Percentiles rank a stretch among this genome's conserved stretches.
Conservation (phyloP, 2,888 invertebrate species). For the Ophioninae sp. region DNA sequence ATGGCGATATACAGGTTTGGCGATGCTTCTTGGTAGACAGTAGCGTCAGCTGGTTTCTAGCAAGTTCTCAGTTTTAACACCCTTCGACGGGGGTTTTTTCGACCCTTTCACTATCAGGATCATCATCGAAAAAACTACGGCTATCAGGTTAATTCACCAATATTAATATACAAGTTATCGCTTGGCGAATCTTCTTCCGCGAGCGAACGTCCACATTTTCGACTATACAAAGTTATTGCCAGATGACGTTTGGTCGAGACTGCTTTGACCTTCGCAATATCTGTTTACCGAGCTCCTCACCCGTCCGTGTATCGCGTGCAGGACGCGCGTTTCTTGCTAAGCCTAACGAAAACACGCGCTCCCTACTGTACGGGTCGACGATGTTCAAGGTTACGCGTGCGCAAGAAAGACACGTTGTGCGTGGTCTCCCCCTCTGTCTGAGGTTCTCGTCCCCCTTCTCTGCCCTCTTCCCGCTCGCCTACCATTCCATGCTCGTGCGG, state of each 20-base stretch:
- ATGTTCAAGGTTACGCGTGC: conserved; percentile 60
- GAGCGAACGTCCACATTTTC: neutral
- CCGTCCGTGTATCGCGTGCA: conserved; percentile 45
- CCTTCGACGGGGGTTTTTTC: neutral
- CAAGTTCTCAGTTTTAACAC: neutral
- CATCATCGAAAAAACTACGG: neutral
- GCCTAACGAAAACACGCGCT: conserved; percentile 10
- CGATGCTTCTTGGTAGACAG: neutral
- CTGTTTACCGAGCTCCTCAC: conserved; percentile 31
- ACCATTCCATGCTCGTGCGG: conserved; percentile 14
- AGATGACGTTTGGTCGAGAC: conserved; percentile 1
- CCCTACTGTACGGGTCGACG: conserved; percentile 1
- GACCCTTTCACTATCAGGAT: neutral
- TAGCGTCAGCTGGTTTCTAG: neutral
- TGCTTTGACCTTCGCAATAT: conserved; percentile 42
- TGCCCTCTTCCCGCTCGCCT: neutral
- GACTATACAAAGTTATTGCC: neutral
- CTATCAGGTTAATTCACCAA: neutral
- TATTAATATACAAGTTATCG: neutral
- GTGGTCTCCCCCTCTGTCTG: neutral
- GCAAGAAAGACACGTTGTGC: conserved; percentile 48
- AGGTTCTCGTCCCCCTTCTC: neutral
- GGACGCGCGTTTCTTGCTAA: conserved; percentile 28
- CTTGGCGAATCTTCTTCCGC: neutral
- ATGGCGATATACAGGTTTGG: neutral